Conservation (phyloP, 2,888 invertebrate species). For the Onthophagus sagittarius region DNA sequence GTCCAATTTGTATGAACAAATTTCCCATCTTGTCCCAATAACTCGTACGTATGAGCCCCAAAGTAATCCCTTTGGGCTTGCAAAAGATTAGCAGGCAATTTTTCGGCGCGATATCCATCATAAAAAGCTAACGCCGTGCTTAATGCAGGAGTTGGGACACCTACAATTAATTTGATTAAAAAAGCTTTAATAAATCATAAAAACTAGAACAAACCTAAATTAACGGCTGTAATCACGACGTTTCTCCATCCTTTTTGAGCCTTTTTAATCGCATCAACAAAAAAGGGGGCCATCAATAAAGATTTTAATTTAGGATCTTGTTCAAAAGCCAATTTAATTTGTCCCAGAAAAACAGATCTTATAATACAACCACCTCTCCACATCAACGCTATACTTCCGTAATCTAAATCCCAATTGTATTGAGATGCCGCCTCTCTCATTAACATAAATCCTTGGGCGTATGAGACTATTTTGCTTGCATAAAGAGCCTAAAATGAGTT, state of each 20-base stretch:
- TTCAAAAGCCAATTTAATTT: slow-evolving; percentile 91
- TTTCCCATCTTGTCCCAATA: slow-evolving; percentile 77
- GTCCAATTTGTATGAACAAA: slow-evolving; percentile 99
- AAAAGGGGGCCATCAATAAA: slow-evolving; percentile 89
- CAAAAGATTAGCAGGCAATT: slow-evolving; percentile 90
- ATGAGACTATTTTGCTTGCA: slow-evolving; percentile 97
- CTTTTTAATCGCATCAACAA: slow-evolving; percentile 74
- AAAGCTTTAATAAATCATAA: background rate
- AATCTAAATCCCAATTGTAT: slow-evolving; percentile 92
- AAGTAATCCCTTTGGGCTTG: slow-evolving; percentile 98
- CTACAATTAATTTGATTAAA: slow-evolving; percentile 51
- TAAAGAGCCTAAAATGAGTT: slow-evolving; percentile 73
- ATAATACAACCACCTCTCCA: slow-evolving; percentile 99
- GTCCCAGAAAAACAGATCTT: slow-evolving; percentile 82
- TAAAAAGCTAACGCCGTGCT: slow-evolving; percentile 94
- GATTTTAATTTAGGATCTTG: slow-evolving; percentile 83
- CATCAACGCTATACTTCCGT: slow-evolving; percentile 97
- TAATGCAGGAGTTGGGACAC: slow-evolving; percentile 93
- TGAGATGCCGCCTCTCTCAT: slow-evolving; percentile 87
- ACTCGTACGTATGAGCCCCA: slow-evolving; percentile 97
- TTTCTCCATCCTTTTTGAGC: slow-evolving; percentile 83
- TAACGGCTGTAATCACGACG: slow-evolving; percentile 67
- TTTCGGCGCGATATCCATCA: slow-evolving; percentile 86
- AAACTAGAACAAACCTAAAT: slow-evolving; percentile 36
- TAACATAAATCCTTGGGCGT: slow-evolving; percentile 97